Percentiles rank a stretch among this genome's conserved stretches.
Conservation (phyloP, 1,140 invertebrate species). For the Himalopsyche phryganea region DNA sequence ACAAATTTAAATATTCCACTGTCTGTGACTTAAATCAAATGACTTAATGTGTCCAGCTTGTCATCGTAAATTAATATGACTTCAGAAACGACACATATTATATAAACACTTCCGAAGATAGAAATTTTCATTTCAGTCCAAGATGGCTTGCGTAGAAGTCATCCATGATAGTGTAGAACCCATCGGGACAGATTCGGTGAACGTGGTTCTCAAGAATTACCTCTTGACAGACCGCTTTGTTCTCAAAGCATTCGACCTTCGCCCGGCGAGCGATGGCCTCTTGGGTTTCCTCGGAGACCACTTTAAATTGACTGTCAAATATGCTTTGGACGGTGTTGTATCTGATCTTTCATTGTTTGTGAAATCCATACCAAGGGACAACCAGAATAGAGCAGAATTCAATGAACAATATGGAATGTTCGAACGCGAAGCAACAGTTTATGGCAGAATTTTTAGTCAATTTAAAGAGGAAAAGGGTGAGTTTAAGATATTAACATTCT, state of each 20-base stretch:
- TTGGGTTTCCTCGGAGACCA: slow-evolving; percentile 22
- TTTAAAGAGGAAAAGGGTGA: slow-evolving; percentile 31
- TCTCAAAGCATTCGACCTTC: slow-evolving; percentile 4
- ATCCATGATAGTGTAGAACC: not conserved
- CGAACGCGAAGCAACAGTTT: slow-evolving; percentile 40
- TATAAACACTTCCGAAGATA: too few species aligned
- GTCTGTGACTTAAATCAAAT: too few species aligned
- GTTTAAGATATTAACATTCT: not conserved
- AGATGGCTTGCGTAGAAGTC: not conserved
- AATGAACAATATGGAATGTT: slow-evolving; percentile 42
- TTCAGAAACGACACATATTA: too few species aligned
- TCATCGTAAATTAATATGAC: too few species aligned
- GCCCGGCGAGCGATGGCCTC: slow-evolving; percentile 7
- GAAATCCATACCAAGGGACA: slow-evolving; percentile 42
- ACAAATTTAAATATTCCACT: too few species aligned
- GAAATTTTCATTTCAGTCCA: too few species aligned
- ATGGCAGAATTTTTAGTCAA: slow-evolving; percentile 37
- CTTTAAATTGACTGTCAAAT: slow-evolving; percentile 4
- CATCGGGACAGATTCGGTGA: slow-evolving; percentile 2
- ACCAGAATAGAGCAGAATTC: slow-evolving; percentile 36
- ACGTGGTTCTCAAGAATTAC: slow-evolving; percentile 1
- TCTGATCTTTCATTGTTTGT: slow-evolving; percentile 37
- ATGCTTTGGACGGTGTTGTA: slow-evolving; percentile 10
- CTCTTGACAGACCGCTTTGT: slow-evolving; percentile 6
- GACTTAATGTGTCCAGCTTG: too few species aligned